A percentile compares a stretch with the other conserved stretches of the same genome.
Conservation (phyloP, 35 echinoderm and acorn worm genomes). For the Ptychodera flava region DNA sequence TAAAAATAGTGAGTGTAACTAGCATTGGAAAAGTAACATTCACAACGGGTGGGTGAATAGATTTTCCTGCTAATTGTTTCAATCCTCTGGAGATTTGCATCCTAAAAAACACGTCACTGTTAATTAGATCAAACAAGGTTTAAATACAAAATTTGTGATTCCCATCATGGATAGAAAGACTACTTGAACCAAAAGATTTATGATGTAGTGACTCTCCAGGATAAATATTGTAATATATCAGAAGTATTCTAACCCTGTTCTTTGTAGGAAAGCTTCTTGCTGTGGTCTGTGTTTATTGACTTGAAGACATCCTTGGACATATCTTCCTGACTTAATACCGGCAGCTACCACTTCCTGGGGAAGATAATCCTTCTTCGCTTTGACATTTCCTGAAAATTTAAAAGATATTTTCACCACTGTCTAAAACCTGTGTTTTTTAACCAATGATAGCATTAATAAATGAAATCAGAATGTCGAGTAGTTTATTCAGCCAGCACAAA, state of each 20-base stretch:
- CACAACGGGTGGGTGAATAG: neutral
- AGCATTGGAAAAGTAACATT: too few relatives aligned
- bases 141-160: neutral
- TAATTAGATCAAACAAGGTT: neutral
- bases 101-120: neutral
- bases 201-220: too few relatives aligned
- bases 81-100: neutral
- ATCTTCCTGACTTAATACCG: slow-evolving; percentile 66
- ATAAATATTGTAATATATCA: too few relatives aligned
- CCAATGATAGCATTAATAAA: too few relatives aligned
- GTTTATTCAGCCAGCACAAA: too few relatives aligned
- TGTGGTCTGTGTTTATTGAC: slow-evolving; percentile 89
- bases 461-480: too few relatives aligned
- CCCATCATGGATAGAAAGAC: too few relatives aligned
- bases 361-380: slow-evolving; percentile 58
- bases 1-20: too few relatives aligned
- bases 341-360: slow-evolving; percentile 39
- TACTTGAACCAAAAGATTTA: too few relatives aligned
- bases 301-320: slow-evolving; percentile 60
- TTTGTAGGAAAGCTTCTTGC: slow-evolving; percentile 76
- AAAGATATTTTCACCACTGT: too few relatives aligned
- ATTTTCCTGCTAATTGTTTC: neutral
- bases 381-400: too few relatives aligned
- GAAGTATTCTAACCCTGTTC: slow-evolving; percentile 46
- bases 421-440: too few relatives aligned